phyloP scores from a whole-genome alignment of 1,140 invertebrate genomes.

The Drosophila prosaltans region DNA sequence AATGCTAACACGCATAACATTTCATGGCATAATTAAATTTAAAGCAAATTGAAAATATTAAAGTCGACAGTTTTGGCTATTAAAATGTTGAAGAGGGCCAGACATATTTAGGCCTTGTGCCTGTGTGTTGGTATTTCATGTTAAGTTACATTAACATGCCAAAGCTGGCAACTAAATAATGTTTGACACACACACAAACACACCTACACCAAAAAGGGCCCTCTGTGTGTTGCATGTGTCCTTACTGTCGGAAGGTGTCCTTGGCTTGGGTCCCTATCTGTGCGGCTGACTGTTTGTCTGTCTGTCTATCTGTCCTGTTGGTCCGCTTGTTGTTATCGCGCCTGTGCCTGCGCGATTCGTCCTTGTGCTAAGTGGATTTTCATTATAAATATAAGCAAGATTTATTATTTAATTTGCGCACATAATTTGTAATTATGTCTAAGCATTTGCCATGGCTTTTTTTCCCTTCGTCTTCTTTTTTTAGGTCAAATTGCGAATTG shows the following conservation, averaged over 20 bases:
- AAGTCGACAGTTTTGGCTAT: constrained; percentile 28
- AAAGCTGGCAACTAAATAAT: constrained; percentile 49
- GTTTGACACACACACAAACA: constrained; percentile 31
- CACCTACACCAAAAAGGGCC: background rate
- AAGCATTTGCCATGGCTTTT: constrained; percentile 27
- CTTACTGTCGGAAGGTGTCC: constrained; percentile 9
- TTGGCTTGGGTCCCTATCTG: constrained; percentile 29
- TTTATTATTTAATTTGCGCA: constrained; percentile 67
- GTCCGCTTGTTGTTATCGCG: constrained; percentile 37
- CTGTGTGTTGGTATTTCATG: constrained; percentile 21
- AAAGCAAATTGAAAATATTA: constrained; percentile 35
- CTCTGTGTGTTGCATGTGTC: background rate
- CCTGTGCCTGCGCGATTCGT: constrained; percentile 13
- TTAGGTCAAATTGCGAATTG: background rate
- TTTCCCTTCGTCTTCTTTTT: background rate
- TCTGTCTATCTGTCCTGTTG: background rate
- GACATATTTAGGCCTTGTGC: constrained; percentile 6
- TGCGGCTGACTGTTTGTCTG: constrained; percentile 21
- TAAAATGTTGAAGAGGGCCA: constrained; percentile 27
- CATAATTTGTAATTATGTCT: constrained; percentile 65
- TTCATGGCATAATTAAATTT: constrained; percentile 23
- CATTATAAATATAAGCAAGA: constrained; percentile 57
- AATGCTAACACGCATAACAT: background rate
- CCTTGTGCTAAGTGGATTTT: constrained; percentile 57
- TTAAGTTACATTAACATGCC: constrained; percentile 51